phyloP scores from a whole-genome alignment of 2,797 vertebrate species.

The Naso thynnoides region DNA sequence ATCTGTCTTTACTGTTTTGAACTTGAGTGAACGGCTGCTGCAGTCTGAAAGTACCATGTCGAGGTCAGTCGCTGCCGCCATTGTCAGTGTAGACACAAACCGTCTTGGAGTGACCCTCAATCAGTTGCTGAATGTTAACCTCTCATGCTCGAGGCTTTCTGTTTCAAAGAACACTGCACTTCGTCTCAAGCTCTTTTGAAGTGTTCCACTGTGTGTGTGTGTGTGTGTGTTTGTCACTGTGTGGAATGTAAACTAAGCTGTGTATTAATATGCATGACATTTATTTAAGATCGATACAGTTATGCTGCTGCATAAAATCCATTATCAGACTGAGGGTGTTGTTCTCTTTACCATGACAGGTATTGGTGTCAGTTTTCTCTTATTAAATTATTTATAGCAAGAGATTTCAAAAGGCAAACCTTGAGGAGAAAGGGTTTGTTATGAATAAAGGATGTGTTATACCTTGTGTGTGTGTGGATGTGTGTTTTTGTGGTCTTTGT shows the following conservation, averaged over 20 bases:
- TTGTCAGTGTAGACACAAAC: constrained; percentile 35
- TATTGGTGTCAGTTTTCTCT: constrained; percentile 60
- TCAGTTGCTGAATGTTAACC: constrained; percentile 45
- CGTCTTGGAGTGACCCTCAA: constrained; percentile 45
- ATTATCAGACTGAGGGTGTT: constrained; percentile 51
- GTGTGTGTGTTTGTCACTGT: not conserved
- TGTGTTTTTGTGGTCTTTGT: constrained; percentile 26
- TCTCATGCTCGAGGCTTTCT: constrained; percentile 23
- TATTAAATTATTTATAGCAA: constrained; percentile 76
- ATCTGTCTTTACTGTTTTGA: constrained; percentile 45
- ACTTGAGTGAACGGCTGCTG: constrained; percentile 26
- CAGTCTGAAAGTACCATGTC: constrained; percentile 10
- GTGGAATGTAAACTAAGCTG: constrained; percentile 45
- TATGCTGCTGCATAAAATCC: constrained; percentile 41
- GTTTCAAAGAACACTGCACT: constrained; percentile 43
- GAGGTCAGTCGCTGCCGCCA: constrained; percentile 47
- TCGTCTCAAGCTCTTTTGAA: constrained; percentile 47
- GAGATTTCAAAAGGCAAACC: constrained; percentile 64
- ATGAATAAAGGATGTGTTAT: constrained; percentile 75
- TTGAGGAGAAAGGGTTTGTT: constrained; percentile 66
- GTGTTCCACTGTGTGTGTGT: constrained; percentile 10
- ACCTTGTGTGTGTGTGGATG: constrained; percentile 36
- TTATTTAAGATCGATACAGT: constrained; percentile 53
- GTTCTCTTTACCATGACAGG: constrained; percentile 49
- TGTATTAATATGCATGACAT: constrained; percentile 36